These are phyloP conservation scores for Pogonocichla stellata DNA, from an alignment of 2,113 vertebrate genomes.

Conservation along the genomic window DNA sequence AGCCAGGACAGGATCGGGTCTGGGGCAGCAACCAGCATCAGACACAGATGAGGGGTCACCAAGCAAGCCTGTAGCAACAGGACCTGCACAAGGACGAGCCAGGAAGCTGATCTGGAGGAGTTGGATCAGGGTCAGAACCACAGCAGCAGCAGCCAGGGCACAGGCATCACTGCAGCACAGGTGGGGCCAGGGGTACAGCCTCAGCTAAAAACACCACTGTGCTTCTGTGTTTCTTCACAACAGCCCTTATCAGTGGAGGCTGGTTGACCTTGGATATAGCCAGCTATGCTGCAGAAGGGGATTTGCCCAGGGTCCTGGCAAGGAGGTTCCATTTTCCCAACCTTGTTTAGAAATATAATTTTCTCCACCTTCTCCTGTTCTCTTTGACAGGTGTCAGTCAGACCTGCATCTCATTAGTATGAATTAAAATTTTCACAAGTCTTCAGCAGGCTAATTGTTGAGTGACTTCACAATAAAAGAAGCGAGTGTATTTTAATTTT, in stretches of 20 bases:
- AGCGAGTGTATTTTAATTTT: constrained; percentile 1
- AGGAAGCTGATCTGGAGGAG: background rate
- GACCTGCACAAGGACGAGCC: background rate
- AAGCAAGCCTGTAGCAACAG: background rate
- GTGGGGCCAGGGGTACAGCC: background rate
- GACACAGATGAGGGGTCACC: rapidly evolving
- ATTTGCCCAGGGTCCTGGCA: background rate
- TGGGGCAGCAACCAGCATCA: rapidly evolving
- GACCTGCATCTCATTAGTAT: background rate
- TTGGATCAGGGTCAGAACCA: background rate
- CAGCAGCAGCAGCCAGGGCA: background rate
- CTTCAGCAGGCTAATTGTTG: background rate
- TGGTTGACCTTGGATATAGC: background rate
- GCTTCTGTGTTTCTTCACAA: background rate
- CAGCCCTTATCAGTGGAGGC: background rate
- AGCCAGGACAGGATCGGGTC: background rate
- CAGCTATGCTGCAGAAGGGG: background rate
- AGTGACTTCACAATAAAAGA: background rate
- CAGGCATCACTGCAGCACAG: background rate
- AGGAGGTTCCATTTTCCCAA: background rate
- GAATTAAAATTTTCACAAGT: background rate
- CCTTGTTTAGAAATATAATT: background rate
- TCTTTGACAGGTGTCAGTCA: background rate
- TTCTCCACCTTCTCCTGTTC: background rate
- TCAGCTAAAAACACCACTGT: background rate